A percentile compares a stretch with the other conserved stretches of the same genome.
These are phyloP conservation scores for Sympetrum striolatum DNA, from an alignment of 2,888 invertebrate species.

Conservation along the genomic window DNA sequence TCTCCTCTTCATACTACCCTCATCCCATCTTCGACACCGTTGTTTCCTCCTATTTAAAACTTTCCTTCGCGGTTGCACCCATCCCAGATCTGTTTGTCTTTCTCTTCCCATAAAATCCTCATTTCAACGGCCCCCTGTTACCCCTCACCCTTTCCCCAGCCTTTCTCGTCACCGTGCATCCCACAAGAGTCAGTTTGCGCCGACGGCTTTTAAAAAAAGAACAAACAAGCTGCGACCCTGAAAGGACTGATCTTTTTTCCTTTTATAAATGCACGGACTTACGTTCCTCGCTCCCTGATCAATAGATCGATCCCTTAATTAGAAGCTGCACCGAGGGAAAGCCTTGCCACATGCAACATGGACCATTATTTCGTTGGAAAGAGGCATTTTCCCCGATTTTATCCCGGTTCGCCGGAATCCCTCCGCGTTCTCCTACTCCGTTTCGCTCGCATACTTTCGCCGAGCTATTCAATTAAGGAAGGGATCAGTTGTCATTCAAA, in stretches of 20 bases:
- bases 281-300: constrained; percentile 52
- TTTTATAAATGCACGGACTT: constrained; percentile 58
- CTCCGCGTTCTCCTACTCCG: constrained; percentile 45
- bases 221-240: constrained; percentile 48
- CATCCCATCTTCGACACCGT: neutral
- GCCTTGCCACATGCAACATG: constrained; percentile 56
- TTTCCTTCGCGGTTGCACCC: neutral
- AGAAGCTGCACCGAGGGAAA: constrained; percentile 49
- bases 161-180: neutral
- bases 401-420: constrained; percentile 49
- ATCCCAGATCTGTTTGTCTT: neutral
- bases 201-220: constrained; percentile 46
- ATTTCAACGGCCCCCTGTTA: neutral
- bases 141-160: neutral
- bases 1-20: neutral
- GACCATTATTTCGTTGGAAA: constrained; percentile 59
- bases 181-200: constrained; percentile 51
- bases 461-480: constrained; percentile 54
- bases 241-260: constrained; percentile 52
- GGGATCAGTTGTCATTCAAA: constrained; percentile 47
- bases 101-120: neutral
- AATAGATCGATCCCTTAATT: constrained; percentile 49
- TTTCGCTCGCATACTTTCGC: constrained; percentile 40
- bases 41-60: neutral
- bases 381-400: constrained; percentile 55